A percentile compares a stretch with the other conserved stretches of the same genome.
Evolutionary conservation across 2,797 vertebrate species (phyloP).

Genomic region (Leptatherina wallacei): DNA sequence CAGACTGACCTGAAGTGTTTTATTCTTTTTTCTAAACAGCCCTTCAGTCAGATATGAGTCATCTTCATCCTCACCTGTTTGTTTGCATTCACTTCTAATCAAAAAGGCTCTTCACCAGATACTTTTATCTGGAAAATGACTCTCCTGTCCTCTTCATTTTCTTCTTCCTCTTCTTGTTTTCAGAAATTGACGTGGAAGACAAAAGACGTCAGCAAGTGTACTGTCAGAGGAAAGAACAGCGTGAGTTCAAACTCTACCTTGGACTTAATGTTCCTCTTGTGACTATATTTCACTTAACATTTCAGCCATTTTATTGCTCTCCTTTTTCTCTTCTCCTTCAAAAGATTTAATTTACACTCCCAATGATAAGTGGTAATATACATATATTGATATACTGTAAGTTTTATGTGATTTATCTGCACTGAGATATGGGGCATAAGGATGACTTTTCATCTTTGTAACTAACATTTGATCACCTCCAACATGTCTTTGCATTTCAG

Average conservation of each 20-base stretch:
- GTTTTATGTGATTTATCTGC: not conserved
- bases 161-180: conserved; percentile 31
- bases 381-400: not conserved
- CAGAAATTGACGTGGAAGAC: conserved; percentile 95
- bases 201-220: conserved; percentile 92
- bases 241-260: conserved; percentile 77
- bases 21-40: not conserved
- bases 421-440: not conserved
- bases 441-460: not conserved
- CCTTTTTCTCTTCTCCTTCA: not conserved
- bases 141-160: too few species aligned
- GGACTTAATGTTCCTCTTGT: not conserved
- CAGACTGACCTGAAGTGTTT: conserved; percentile 4
- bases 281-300: not conserved
- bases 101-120: not conserved
- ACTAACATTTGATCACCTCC: not conserved
- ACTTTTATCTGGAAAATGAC: not conserved
- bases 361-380: not conserved
- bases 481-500: conserved; percentile 71
- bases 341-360: not conserved
- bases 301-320: not conserved
- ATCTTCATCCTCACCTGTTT: not conserved
- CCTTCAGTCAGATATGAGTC: conserved; percentile 10
- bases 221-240: conserved; percentile 94
- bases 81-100: conserved; percentile 5